phyloP scores from a whole-genome alignment of 2,113 vertebrate genomes.

The Zapus hudsonius region DNA sequence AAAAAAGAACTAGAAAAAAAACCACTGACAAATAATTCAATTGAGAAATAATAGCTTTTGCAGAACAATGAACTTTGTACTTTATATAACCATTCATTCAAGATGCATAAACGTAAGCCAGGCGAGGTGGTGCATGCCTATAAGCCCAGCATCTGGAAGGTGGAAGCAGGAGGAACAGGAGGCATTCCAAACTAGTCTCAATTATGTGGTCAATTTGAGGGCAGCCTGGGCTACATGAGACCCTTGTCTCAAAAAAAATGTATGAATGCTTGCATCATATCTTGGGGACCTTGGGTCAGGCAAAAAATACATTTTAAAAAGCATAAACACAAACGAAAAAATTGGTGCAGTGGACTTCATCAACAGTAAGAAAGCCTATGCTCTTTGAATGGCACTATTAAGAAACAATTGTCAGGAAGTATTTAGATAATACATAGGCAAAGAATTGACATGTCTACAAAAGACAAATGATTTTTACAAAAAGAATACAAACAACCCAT shows the following conservation, averaged over 20 bases:
- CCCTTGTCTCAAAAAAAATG: background rate
- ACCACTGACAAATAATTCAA: background rate
- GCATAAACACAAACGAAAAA: background rate
- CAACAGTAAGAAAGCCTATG: background rate
- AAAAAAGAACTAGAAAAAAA: too few species aligned
- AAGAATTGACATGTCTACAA: background rate
- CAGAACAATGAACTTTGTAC: background rate
- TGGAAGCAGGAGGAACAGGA: background rate
- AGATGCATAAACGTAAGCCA: background rate
- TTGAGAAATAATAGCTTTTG: background rate
- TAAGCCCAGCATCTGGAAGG: background rate
- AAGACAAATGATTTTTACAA: background rate
- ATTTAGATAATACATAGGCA: background rate
- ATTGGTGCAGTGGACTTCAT: background rate
- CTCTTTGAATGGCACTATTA: slow-evolving; percentile 11
- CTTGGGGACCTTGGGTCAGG: too few species aligned
- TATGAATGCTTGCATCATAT: too few species aligned
- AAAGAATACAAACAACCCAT: too few species aligned
- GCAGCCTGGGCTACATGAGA: background rate
- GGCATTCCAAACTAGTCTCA: background rate
- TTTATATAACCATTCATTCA: slow-evolving; percentile 32
- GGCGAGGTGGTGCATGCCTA: background rate
- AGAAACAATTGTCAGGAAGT: background rate
- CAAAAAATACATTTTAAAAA: background rate
- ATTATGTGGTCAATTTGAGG: background rate